Percentiles rank a stretch among this genome's conserved stretches.
phyloP scores from a whole-genome alignment of 1,140 invertebrate genomes.

The Philotrypesis tridentata region DNA sequence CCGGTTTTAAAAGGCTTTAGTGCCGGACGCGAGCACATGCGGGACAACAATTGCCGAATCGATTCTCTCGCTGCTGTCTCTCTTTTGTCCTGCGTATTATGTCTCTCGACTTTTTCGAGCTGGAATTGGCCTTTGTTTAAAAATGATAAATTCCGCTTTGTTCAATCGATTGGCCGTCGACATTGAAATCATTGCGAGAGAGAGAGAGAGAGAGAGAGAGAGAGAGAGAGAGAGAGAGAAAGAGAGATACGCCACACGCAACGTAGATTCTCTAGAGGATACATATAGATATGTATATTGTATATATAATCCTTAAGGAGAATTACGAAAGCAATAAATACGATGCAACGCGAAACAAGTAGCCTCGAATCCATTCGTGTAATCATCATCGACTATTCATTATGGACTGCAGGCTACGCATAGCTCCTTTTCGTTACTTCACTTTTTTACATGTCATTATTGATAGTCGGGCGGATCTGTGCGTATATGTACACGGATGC shows the following conservation, averaged over 20 bases:
- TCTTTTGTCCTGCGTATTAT: not conserved
- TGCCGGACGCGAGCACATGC: not conserved
- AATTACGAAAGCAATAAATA: not conserved
- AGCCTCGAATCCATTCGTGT: not conserved
- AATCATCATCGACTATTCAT: not conserved
- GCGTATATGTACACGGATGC: not conserved
- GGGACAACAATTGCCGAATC: slow-evolving; percentile 16
- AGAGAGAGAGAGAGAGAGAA: no score
- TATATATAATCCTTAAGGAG: not conserved
- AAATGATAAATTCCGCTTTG: slow-evolving; percentile 21
- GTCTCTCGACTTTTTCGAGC: not conserved
- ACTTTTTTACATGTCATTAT: not conserved
- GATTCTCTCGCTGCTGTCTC: not conserved
- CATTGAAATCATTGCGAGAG: no score
- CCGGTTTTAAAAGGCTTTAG: slow-evolving; percentile 41
- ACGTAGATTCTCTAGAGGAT: no score
- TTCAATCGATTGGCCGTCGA: not conserved
- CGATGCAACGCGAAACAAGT: not conserved
- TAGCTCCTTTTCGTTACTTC: not conserved
- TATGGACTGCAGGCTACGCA: not conserved
- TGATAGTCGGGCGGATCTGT: no score
- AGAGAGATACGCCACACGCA: no score
- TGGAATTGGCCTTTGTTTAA: slow-evolving; percentile 5
- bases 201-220: no score
- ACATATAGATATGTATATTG: no score